Conservation (phyloP, 2,113 vertebrate genomes). For the Murina feae region DNA sequence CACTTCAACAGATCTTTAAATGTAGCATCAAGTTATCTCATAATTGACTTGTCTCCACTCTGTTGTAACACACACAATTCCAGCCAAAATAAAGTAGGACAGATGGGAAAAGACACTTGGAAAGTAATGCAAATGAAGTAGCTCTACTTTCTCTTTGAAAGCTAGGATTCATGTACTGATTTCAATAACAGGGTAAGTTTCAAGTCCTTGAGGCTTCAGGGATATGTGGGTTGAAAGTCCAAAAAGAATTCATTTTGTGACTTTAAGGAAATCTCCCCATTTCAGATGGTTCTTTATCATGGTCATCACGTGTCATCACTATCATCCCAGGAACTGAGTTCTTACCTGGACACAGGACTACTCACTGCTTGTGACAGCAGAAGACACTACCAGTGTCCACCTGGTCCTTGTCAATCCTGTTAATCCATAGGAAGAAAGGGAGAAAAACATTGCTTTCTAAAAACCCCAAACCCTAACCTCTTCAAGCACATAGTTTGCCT, state of each 20-base stretch:
- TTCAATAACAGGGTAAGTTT: background rate
- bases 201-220: background rate
- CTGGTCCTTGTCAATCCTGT: background rate
- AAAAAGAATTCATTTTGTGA: background rate
- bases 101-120: constrained; percentile 75
- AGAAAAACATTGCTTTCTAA: background rate
- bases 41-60: constrained; percentile 67
- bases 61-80: constrained; percentile 69
- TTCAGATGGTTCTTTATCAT: background rate
- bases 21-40: constrained; percentile 44
- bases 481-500: background rate
- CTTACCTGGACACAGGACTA: no score
- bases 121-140: constrained; percentile 71
- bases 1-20: constrained; percentile 66
- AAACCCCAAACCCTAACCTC: fast-evolving
- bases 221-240: background rate
- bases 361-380: background rate
- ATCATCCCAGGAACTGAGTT: background rate
- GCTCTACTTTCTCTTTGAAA: constrained; percentile 49
- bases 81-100: constrained; percentile 76
- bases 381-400: background rate
- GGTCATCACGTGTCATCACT: background rate
- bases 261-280: background rate
- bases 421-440: background rate
- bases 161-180: background rate